Evolutionary conservation across 2,888 invertebrate genomes (phyloP).

Genomic region (Tromatobia lineatoria): DNA sequence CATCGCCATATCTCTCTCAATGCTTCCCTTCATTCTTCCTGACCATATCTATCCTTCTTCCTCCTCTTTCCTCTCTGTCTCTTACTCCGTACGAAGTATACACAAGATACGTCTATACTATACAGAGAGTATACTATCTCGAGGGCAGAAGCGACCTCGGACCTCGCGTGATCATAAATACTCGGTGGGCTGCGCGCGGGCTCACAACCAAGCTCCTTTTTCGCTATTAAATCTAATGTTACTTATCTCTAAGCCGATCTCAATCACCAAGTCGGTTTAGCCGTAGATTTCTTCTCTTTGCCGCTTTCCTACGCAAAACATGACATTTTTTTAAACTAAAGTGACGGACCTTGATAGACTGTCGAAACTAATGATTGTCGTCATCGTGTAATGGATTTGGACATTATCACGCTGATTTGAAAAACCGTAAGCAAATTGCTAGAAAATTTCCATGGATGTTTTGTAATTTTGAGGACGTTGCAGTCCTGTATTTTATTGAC

Average conservation of each 20-base stretch:
- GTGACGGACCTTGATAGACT: conserved; percentile 1
- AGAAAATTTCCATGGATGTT: too few relatives aligned
- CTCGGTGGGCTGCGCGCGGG: conserved; percentile 32
- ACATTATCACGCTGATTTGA: too few relatives aligned
- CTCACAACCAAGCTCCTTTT: conserved; percentile 59
- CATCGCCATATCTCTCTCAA: conserved; percentile 48
- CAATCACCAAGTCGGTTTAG: conserved; percentile 54
- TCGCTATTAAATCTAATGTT: conserved; percentile 68
- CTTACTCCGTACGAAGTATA: not conserved
- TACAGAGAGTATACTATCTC: not conserved
- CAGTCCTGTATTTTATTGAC: too few relatives aligned
- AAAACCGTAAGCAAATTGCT: too few relatives aligned
- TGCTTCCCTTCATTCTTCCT: conserved; percentile 52
- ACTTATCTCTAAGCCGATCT: conserved; percentile 65
- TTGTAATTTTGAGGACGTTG: too few relatives aligned
- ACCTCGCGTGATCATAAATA: conserved; percentile 68
- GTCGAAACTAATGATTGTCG: not conserved
- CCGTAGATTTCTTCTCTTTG: conserved; percentile 21
- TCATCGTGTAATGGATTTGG: not conserved
- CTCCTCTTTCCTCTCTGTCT: not conserved
- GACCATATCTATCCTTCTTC: conserved; percentile 54
- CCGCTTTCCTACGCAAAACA: conserved; percentile 23
- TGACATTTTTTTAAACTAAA: not conserved
- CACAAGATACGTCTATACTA: conserved; percentile 5
- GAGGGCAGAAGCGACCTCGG: conserved; percentile 57